Evolutionary conservation across 2,888 invertebrate species (phyloP), one percentile per base, ranked within the genome.

Genomic region (Meganola albula): DNA sequence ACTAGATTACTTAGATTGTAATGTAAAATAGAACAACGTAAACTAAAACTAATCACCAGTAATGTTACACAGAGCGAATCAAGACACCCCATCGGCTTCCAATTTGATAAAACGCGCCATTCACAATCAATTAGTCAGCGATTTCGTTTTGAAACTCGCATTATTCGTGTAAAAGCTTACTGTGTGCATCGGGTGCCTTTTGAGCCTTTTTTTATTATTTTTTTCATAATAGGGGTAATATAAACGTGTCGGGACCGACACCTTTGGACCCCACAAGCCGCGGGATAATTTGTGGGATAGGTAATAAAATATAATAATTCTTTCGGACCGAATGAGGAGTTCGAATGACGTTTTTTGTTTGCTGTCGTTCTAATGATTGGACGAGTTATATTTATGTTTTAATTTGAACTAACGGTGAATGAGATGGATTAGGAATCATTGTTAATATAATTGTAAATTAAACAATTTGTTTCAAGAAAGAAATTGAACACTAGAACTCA

Each of bases 211-310:
- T 61, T 63, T 60, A 20, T 43, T 53, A 53, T 62, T 66, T 75
- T 73, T 71, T 73, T 73, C 63, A 71, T 78, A 74, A 77, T 75
- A 63, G 71, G 68, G 79, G 74, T 72, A 83, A 78, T 78, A 75
- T 73, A 74, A 79, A 83, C 74, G 80, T 74, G 84, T 73, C 65
- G 74, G 67, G 64, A 53, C 83, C 74, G 73, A 84, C 84, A 84
- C 84, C 80, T 84, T 77, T 63, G 65, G 83, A 83, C 79, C 84
- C 74, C 84, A 84, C 84, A 82, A 63, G 76, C 67, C 60, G 63
- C 53, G 58, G 52, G 55, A 67, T 74, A 72, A 79, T 82, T 83
- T 79, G 82, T 75, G 76, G 73, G 61, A 70, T 74, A n/a, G n/a
- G n/a, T n/a, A 76, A 78, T 79, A 80, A 78, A 82, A 69, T 72